Base-by-base conservation (phyloP, 2,113 vertebrate genomes). In the Reinhardtius hippoglossoides region DNA sequence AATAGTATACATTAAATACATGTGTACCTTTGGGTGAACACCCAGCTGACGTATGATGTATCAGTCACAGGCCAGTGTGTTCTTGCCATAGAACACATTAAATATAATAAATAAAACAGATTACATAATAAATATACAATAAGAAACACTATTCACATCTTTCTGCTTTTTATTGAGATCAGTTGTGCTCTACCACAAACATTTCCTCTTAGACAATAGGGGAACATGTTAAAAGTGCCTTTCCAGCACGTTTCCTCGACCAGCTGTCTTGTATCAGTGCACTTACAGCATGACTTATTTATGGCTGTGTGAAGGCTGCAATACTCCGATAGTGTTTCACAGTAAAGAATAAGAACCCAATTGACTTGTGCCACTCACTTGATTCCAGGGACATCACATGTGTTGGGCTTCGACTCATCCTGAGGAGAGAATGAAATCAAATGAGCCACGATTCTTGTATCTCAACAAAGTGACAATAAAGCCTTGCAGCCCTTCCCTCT, bases 371-470 rank as follows among this genome's bases (percentile, higher is more conserved):
- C n/a, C 40, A 96, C 97, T 96, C 90, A 99, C 98, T 97, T 99
- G 93, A 99, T 99, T 93, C 98, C 98, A 4, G 98, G 98, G 85
- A 99, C 97, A 86, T 99, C 97, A 80, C 97, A 97, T 18, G 97
- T 96, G 89, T 97, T 98, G 63, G 96, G 95, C 87, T 96, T 95
- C 21, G 97, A 94, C 65, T 95, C 96, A 63, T 95, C 92, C 97
- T 98, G 62, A 48, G 61, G 55, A 84, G 9, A 80, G 82, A 79
- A 78, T 3, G 78, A 60, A 21, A 4, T 57, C 9, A n/a, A n/a
- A 9, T 82, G 26, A 84, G 57, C 27, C 4, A 20, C 61, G 62
- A 44, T 31, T 81, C 16, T 59, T 44, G 31, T 3, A 21, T 48
- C 9, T 10, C 10, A 21, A 15, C 10, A 60, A 78, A 12, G 4